Base-by-base conservation (phyloP, 2,797 vertebrate species). In the Amphiprion clarkii region DNA sequence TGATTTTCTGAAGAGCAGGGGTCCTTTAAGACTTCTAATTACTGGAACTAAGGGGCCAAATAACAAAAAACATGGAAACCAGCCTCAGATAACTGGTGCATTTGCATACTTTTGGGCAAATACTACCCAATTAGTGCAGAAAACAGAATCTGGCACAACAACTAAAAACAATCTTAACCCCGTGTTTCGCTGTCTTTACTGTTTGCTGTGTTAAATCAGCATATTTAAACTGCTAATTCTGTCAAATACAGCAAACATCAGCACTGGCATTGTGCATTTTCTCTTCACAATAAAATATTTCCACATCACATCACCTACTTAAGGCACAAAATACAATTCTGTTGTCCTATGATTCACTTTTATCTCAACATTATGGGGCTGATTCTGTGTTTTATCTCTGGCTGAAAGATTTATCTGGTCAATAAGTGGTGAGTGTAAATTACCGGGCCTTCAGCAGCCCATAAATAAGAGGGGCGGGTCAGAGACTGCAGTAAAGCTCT, bases 361-460 rank as follows among this genome's bases (percentile, higher is more conserved):
- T 61, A 81, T 70, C 72, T 49, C 42, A 19, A 6, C 58, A 12
- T 71, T 36, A 66, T 1, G 42, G 33, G 46, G 56, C 33, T 6
- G 49, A 65, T 44, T 75, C 62, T 62, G 27, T 66, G 33, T 75
- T 79, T 81, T 55, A 84, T 88, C 71, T 71, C 60, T 16, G 2
- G 7, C 19, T 74, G 62, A 85, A 79, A 81, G 72, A 85, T 90
- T 85, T 77, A 89, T 82, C 72, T 61, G 49, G 71, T 88, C 75
- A 82, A 83, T 92, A 92, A 92, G 87, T 82, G 74, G 88, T 82
- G 74, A 82, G 83, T 64, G 72, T 90, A 85, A 88, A 92, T 91
- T 79, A 78, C 52, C 11, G 51, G 73, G 72, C 82, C 74, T 76
- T 80, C 79, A 65, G 77, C 67, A 39, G 77, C 62, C 66, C 79